These are phyloP conservation scores for Pterostichus madidus DNA, from an alignment of 2,888 invertebrate genomes.

Conservation along the genomic window DNA sequence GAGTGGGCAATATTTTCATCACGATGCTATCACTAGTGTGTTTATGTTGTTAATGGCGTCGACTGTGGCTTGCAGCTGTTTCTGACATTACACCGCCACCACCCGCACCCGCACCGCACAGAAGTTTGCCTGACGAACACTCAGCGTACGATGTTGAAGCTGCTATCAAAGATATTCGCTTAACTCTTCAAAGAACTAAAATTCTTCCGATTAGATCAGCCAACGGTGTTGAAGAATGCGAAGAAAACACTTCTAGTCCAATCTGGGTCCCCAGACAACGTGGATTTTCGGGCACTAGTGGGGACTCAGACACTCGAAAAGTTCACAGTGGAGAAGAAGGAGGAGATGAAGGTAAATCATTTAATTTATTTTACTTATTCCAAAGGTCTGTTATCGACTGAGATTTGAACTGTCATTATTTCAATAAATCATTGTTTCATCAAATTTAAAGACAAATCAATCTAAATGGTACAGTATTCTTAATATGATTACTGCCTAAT, in stretches of 20 bases:
- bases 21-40: too few species aligned
- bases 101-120: slow-evolving; percentile 87
- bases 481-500: too few species aligned
- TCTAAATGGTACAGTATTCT: too few species aligned
- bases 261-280: slow-evolving; percentile 86
- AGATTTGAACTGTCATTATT: neutral
- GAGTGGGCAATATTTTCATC: too few species aligned
- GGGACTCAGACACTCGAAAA: slow-evolving; percentile 83
- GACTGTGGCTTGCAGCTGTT: slow-evolving; percentile 63
- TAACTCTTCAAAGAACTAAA: slow-evolving; percentile 87
- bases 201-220: slow-evolving; percentile 80
- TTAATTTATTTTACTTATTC: slow-evolving; percentile 25
- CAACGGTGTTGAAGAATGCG: slow-evolving; percentile 75
- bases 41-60: slow-evolving; percentile 2
- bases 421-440: too few species aligned
- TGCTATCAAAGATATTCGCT: slow-evolving; percentile 90
- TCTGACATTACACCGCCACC: slow-evolving; percentile 84
- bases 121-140: slow-evolving; percentile 75
- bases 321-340: slow-evolving; percentile 85
- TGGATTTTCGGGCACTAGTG: slow-evolving; percentile 78
- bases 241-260: slow-evolving; percentile 80
- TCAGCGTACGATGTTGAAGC: slow-evolving; percentile 78
- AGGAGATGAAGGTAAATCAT: slow-evolving; percentile 75
- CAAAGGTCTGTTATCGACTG: neutral
- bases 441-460: too few species aligned